Base-by-base conservation (phyloP, 2,888 invertebrate genomes). In the Parelbella ahira region DNA sequence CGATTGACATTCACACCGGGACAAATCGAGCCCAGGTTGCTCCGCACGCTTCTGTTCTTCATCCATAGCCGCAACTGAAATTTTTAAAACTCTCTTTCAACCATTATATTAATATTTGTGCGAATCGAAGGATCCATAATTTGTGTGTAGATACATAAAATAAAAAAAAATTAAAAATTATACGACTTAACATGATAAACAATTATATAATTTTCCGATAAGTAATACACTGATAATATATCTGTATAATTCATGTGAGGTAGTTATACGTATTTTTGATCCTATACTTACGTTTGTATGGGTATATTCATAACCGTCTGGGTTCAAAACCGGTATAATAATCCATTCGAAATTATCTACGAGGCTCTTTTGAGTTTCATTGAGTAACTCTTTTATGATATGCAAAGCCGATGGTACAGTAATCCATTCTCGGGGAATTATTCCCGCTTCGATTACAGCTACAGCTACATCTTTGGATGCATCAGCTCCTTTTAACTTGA, bases 1-100 rank as follows among this genome's bases (percentile, higher is more conserved):
- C 95, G 80, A 63, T 95, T 94, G 1, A 91, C 89, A 68, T 95
- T 94, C 0, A 90, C 91, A 0, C 95, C 95, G 1, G 77, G 74
- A 52, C 94, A 94, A 0, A 68, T 57, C 0, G 66, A 37, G 5
- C 74, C 81, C 0, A 62, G 48, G 9, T 78, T 60, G 23, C 63
- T 73, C 9, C 53, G 58, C 0, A 73, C 76, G n/a, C 89, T 89
- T 1, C 91, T 81, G 0, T 91, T 91, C 66, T 93, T 93, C 2
- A 91, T 87, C 92, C 93, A 93, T 25, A 92, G 66, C 2, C 91
- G 88, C n/a, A 88, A 64, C 91, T 92, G 63, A 23, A 79, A 41
- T 15, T 8, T n/a, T 4, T n/a, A 15, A 2, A 15, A 15, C 15
- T 3, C 2, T 3, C 3, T 15, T 15, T 15, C 15, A 33, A 21